Evolutionary conservation across 2,888 invertebrate species (phyloP), one percentile per base, ranked within the genome.

Genomic region (Tiliacea aurago): DNA sequence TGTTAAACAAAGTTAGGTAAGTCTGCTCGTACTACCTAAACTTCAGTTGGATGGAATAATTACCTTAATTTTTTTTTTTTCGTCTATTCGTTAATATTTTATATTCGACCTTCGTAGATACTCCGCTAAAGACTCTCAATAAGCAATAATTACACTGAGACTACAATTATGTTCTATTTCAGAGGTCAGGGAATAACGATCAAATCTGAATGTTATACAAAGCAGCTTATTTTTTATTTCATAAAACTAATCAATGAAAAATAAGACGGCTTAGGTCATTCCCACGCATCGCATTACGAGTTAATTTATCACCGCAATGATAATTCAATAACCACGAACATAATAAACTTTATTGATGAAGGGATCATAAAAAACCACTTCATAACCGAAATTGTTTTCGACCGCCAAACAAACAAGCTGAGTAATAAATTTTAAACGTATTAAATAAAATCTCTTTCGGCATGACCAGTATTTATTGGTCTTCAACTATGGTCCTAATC

Each of bases 351-450:
- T 92, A 93, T 92, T 89, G 89, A 86, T 75, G 84, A 75, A 89
- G 84, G 84, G 89, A 92, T 90, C 88, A 93, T 94, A 94, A 94
- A 95, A 92, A 88, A 91, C 91, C 92, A 93, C 93, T 93, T 93
- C 90, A 92, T 93, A 92, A 92, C 88, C 89, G 84, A 92, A 93
- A 94, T 93, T 94, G 92, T 94, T 94, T 92, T 92, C 88, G 86
- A 91, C 91, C 91, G 87, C 91, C 92, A 92, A 91, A 92, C 91
- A 93, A 93, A 91, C 89, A 88, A 85, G 84, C 84, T 81, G 77
- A 81, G 91, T 90, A 91, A 95, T 95, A 95, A 95, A 95, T 95
- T 94, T 94, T 91, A 93, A 94, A 93, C 90, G 93, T 91, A 95
- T 95, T 95, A 94, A 93, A 94, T 90, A 88, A 91, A 93, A 91